Evolutionary conservation across 30 jellyfish, hydroid and myxozoan species (phyloP), one percentile per base, ranked within the genome.

Genomic region (Cassiopea andromeda): DNA sequence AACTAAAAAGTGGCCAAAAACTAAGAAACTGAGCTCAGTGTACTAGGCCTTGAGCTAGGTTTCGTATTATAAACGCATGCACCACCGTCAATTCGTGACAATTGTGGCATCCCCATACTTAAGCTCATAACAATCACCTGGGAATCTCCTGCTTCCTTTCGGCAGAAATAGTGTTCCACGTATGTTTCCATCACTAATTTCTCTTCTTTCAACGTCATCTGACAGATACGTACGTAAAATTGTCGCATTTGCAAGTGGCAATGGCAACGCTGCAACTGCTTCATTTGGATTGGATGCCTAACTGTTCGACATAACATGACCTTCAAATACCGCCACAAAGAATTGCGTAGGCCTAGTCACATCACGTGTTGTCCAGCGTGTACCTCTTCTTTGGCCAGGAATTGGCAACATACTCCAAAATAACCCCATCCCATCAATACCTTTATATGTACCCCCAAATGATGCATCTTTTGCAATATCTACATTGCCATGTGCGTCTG

Each of bases 91-190:
- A 0, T 58, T 58, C 14, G 0, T 14, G 8, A 14, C 68, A 7
- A 6, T 0, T 0, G 68, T 6, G 68, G 68, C 13, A 58, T 58
- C 73, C 73, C 27, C 15, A 16, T 1, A 64, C 15, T 2, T 0
- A 64, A 64, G 2, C 15, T 64, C 68, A 58, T 58, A 58, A 58
- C 68, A 58, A 58, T 58, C 38, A 87, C 94, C 98, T 79, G 98
- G 98, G 38, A 80, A 83, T 87, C 91, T 77, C 75, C 94, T 89
- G 4, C 81, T 17, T 18, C 92, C 87, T 50, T 69, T 77, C 8
- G 98, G 97, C 9, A 76, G 44, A 79, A 92, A 92, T 69, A 92
- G 66, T 1, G 89, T 87, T 46, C 97, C 98, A 18, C 93, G 75
- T 2, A 92, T 48, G 1, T 75, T 75, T n/a, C 98, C 98, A 13